Conservation (phyloP, 2,797 vertebrate genomes). For the Pseudochromis fuscus region DNA sequence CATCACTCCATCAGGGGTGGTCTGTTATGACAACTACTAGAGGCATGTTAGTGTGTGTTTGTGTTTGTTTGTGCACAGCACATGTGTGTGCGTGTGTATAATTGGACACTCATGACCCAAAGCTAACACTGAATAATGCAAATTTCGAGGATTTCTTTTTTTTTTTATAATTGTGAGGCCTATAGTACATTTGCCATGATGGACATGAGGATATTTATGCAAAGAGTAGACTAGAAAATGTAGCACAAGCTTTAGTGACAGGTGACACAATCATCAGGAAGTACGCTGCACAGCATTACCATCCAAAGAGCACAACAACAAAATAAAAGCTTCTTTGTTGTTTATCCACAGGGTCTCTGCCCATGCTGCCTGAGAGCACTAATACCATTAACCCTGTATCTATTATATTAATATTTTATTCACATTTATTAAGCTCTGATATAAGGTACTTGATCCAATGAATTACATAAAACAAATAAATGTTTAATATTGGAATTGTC, state of each 20-base stretch:
- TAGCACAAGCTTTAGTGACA: slow-evolving; percentile 24
- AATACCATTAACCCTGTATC: background rate
- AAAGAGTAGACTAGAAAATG: slow-evolving; percentile 22
- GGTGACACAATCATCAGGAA: background rate
- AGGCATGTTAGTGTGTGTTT: slow-evolving; percentile 52
- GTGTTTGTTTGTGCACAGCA: slow-evolving; percentile 41
- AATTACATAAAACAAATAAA: background rate
- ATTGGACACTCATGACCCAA: slow-evolving; percentile 49
- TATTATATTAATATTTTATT: background rate
- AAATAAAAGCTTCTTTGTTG: slow-evolving; percentile 5
- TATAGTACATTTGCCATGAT: slow-evolving; percentile 36
- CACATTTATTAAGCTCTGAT: background rate
- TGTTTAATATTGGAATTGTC: slow-evolving; percentile 1
- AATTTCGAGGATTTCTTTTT: slow-evolving; percentile 49
- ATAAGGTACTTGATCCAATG: background rate
- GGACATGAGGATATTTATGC: slow-evolving; percentile 27
- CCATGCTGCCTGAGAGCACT: background rate
- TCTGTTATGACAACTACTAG: slow-evolving; percentile 76
- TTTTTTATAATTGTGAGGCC: slow-evolving; percentile 4
- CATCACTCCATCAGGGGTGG: slow-evolving; percentile 73
- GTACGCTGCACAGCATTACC: background rate
- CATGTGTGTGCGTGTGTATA: slow-evolving; percentile 29
- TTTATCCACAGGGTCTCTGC: background rate
- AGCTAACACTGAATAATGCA: slow-evolving; percentile 67
- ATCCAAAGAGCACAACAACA: background rate